These are phyloP conservation scores for Scolopax bukidnonensis DNA, from an alignment of 2,797 vertebrate species.

Conservation along the genomic window DNA sequence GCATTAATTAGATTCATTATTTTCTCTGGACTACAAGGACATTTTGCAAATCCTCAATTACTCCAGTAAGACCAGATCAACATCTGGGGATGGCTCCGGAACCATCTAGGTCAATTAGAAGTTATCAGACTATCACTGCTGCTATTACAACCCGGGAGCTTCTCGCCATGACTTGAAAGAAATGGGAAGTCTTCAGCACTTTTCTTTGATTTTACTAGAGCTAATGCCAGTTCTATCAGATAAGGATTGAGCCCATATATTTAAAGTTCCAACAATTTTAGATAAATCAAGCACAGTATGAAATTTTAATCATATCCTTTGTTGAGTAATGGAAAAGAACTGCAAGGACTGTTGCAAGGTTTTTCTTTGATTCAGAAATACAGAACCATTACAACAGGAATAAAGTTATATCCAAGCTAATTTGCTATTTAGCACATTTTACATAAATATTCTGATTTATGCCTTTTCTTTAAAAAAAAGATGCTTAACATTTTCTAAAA, in stretches of 20 bases:
- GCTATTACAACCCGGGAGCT: background rate
- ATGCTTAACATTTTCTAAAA: background rate
- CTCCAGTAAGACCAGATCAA: background rate
- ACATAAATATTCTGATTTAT: background rate
- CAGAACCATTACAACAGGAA: background rate
- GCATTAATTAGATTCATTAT: background rate
- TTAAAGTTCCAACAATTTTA: background rate
- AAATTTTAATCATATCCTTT: constrained; percentile 23
- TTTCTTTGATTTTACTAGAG: background rate
- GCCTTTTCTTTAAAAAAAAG: background rate
- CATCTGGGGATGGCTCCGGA: background rate
- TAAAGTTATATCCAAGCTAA: background rate
- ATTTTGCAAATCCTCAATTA: background rate
- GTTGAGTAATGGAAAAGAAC: background rate
- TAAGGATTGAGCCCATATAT: background rate
- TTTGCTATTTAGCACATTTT: background rate
- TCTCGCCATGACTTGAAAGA: background rate
- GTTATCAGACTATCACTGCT: background rate
- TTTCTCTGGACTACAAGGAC: background rate
- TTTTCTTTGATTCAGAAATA: background rate
- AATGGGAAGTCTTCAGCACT: background rate
- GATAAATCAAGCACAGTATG: background rate
- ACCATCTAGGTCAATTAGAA: background rate
- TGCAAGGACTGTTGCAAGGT: background rate
- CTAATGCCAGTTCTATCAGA: background rate